Conservation (phyloP, 2,797 vertebrate species). For the Threskiornis aethiopicus region DNA sequence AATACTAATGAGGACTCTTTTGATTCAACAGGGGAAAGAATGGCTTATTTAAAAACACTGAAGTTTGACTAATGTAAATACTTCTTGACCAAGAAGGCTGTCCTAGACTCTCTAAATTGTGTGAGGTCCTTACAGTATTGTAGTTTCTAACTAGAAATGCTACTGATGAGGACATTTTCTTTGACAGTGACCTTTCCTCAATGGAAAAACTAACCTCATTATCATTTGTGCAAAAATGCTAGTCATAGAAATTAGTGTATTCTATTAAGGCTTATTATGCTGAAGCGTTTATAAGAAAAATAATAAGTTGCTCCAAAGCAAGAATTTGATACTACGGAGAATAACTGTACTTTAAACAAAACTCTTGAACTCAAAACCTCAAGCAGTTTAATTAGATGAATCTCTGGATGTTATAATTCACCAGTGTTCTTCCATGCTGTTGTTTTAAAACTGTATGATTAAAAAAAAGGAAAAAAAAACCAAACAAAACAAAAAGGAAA, state of each 20-base stretch:
- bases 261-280: not conserved
- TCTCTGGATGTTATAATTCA: not conserved
- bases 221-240: not conserved
- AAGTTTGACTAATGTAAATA: not conserved
- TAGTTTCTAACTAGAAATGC: not conserved
- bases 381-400: not conserved
- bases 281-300: not conserved
- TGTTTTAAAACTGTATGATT: not conserved
- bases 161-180: not conserved
- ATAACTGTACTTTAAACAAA: not conserved
- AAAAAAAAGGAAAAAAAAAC: not conserved
- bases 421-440: not conserved
- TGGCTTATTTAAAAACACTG: not conserved
- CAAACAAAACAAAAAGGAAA: not conserved
- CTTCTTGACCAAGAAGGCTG: not conserved
- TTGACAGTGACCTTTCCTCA: not conserved
- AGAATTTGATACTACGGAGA: not conserved
- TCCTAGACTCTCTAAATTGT: not conserved
- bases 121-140: not conserved
- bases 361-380: not conserved
- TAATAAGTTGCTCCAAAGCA: not conserved
- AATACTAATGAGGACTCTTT: not conserved
- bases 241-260: not conserved
- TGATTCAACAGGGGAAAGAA: not conserved
- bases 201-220: not conserved